These are phyloP conservation scores for Idris sp. DNA, from an alignment of 1,140 invertebrate species.

Conservation along the genomic window DNA sequence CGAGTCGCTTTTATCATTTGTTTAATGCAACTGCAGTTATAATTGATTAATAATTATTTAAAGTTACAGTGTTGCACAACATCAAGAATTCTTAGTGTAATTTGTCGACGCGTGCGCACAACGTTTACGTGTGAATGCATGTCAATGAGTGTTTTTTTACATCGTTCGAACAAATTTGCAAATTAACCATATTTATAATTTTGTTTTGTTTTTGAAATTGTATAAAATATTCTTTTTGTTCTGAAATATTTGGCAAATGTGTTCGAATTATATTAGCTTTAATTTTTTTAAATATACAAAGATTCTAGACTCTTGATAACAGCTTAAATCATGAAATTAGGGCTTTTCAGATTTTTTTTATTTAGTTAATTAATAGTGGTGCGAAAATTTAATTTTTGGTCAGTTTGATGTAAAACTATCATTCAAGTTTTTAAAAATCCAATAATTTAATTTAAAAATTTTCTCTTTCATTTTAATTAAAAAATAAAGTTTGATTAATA, in stretches of 20 bases:
- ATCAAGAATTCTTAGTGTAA: conserved; percentile 71
- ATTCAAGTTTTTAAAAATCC: no score
- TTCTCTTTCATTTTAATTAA: no score
- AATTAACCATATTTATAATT: background rate
- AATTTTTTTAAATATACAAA: conserved; percentile 22
- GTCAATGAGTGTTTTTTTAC: conserved; percentile 32
- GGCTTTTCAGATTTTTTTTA: no score
- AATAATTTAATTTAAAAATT: no score
- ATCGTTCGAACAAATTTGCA: conserved; percentile 21
- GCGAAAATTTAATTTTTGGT: no score
- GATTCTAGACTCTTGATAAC: no score
- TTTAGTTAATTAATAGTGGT: no score
- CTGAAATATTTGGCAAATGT: background rate
- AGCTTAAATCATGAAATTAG: no score
- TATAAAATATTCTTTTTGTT: background rate
- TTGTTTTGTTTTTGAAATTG: background rate
- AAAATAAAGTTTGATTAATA: no score
- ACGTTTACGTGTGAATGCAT: conserved; percentile 58
- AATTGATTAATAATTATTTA: conserved; percentile 71
- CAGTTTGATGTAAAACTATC: no score
- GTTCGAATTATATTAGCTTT: conserved; percentile 9
- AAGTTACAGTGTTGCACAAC: conserved; percentile 75
- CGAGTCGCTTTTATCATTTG: conserved; percentile 61
- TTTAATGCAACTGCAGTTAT: conserved; percentile 70
- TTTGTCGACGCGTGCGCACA: conserved; percentile 56